These are phyloP conservation scores for Ctenomys sociabilis DNA, from an alignment of 2,113 vertebrate genomes.

Conservation along the genomic window DNA sequence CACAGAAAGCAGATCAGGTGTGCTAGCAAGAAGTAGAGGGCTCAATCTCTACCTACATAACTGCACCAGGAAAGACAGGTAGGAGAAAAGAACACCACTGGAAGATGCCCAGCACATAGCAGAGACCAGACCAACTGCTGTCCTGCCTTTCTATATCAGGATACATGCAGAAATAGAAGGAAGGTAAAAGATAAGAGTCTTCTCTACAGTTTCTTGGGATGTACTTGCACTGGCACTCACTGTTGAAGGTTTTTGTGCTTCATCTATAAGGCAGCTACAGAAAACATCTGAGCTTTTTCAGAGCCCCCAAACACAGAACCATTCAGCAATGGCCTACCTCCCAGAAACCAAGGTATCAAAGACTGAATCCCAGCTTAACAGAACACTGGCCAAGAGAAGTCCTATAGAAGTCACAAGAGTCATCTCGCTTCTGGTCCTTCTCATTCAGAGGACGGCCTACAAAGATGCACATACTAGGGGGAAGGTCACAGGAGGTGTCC, in stretches of 20 bases:
- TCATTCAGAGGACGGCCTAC: neutral
- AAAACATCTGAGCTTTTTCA: neutral
- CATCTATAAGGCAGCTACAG: neutral
- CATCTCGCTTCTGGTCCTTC: neutral
- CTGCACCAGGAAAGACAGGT: neutral
- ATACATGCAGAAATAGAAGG: accelerated
- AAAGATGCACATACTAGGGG: neutral
- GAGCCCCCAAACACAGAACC: neutral
- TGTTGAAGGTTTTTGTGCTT: neutral
- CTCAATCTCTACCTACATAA: neutral
- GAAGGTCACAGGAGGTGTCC: neutral
- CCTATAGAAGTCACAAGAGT: neutral
- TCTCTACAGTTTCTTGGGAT: neutral
- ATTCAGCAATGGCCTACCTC: neutral
- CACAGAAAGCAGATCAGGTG: constrained; percentile 33
- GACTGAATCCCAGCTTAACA: neutral
- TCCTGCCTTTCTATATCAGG: neutral
- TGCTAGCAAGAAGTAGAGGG: neutral
- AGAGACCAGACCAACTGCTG: neutral
- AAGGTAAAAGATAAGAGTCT: neutral
- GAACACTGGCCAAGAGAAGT: neutral
- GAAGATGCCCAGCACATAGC: neutral
- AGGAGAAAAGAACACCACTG: accelerated
- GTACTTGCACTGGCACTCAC: neutral
- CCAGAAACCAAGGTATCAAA: neutral